Evolutionary conservation across 2,888 invertebrate species (phyloP), one percentile per base, ranked within the genome.

Genomic region (Unio delphinus): DNA sequence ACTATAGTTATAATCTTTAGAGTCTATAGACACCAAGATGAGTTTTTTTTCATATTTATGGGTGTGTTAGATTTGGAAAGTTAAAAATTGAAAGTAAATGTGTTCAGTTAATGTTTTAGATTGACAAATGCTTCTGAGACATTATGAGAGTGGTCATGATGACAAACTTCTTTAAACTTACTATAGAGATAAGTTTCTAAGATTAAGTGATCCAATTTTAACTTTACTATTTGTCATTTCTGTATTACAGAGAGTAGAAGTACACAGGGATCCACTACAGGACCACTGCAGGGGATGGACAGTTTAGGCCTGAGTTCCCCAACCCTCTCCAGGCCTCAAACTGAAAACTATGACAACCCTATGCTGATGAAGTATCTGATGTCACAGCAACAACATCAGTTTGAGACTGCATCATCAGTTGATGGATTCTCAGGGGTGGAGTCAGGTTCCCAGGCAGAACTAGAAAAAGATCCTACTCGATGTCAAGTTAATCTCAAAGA

Each of bases 361-460:
- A 62, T 77, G 57, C 63, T 77, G 30, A 58, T 73, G 23, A 74
- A 73, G 71, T 77, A 73, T 65, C 65, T 77, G 11, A 73, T 77
- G 73, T 77, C 77, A 18, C 76, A 76, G 68, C 28, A 30, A 30
- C 64, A 72, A 28, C 74, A 65, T 56, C 73, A 74, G 4, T 45
- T 11, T 45, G 45, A 45, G 45, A 74, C 73, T 55, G 66, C 72
- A 8, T 77, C 77, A 6, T 77, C 77, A 17, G 61, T 77, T 2
- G 74, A 74, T 34, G 77, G 77, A 17, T 77, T 62, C 64, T 77
- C 77, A 11, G 75, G 71, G 30, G 77, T 77, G 15, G 77, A 77
- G 66, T 63, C 77, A 55, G 77, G 77, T 67, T 77, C 77, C n/a
- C 77, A 77, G 66, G 61, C 74, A 30, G 75, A 73, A n/a, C 56